These are phyloP conservation scores for Scrobipalpa atriplicella DNA, from an alignment of 2,888 invertebrate species.

Conservation along the genomic window DNA sequence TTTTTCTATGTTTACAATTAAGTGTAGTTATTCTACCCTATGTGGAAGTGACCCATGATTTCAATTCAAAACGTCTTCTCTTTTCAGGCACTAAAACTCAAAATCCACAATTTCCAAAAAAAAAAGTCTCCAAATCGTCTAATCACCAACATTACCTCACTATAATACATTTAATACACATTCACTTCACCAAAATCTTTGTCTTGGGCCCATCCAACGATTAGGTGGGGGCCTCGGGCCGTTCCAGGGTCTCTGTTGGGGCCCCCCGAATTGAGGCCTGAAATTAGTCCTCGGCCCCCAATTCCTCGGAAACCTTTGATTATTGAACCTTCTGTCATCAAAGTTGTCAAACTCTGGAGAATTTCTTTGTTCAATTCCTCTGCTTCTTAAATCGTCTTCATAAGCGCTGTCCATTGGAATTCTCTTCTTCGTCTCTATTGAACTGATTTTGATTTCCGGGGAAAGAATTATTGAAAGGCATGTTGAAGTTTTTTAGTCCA, in stretches of 20 bases:
- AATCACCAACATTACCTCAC: slow-evolving; percentile 8
- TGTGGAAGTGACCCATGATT: neutral
- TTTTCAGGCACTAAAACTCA: neutral
- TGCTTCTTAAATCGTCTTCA: slow-evolving; percentile 58
- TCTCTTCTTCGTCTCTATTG: slow-evolving; percentile 39
- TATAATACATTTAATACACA: slow-evolving; percentile 14
- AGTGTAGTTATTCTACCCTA: neutral
- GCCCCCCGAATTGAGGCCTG: slow-evolving; percentile 40
- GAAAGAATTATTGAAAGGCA: slow-evolving; percentile 34
- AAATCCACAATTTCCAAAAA: neutral
- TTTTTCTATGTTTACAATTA: neutral
- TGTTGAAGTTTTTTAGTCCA: slow-evolving; percentile 50
- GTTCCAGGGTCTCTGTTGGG: slow-evolving; percentile 62
- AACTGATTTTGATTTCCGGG: neutral
- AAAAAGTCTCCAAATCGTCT: neutral
- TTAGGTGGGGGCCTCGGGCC: slow-evolving; percentile 62
- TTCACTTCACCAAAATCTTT: slow-evolving; percentile 74
- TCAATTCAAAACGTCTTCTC: neutral
- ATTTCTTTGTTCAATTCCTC: slow-evolving; percentile 48
- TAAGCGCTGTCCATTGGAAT: slow-evolving; percentile 50
- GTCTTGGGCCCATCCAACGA: slow-evolving; percentile 67
- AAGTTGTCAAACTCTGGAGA: slow-evolving; percentile 52
- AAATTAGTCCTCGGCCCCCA: slow-evolving; percentile 68
- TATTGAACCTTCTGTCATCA: slow-evolving; percentile 55
- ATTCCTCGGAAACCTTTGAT: slow-evolving; percentile 67